These are phyloP conservation scores for Coremacera marginata DNA, from an alignment of 2,888 invertebrate genomes.

Conservation along the genomic window DNA sequence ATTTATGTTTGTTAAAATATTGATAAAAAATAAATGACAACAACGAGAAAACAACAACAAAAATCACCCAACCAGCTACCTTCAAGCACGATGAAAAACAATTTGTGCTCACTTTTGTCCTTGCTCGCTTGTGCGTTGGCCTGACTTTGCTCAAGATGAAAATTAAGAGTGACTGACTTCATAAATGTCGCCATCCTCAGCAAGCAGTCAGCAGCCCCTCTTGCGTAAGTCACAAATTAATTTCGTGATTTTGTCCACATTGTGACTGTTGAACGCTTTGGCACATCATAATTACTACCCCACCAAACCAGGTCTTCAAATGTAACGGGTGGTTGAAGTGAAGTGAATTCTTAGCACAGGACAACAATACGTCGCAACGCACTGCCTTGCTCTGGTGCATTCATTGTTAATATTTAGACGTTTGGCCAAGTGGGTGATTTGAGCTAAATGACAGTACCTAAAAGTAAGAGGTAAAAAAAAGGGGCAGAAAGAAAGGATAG, in stretches of 20 bases:
- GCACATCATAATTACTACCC: conserved; percentile 39
- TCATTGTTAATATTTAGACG: background rate
- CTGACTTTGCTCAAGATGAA: background rate
- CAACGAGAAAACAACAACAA: background rate
- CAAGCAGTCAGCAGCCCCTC: background rate
- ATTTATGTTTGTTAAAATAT: background rate
- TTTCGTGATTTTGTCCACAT: conserved; percentile 45
- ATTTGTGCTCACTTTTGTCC: conserved; percentile 3
- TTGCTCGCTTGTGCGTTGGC: background rate
- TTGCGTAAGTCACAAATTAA: conserved; percentile 37
- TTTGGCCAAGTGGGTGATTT: conserved; percentile 7
- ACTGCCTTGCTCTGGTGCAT: no score
- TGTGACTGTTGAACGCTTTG: conserved; percentile 44
- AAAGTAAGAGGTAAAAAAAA: background rate
- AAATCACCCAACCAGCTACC: background rate
- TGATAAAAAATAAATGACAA: background rate
- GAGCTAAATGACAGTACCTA: conserved; percentile 12
- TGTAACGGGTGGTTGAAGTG: background rate
- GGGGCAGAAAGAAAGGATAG: background rate
- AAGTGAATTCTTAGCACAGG: background rate
- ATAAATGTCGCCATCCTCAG: conserved; percentile 35
- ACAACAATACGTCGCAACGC: background rate
- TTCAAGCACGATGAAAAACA: background rate
- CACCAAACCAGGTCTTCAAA: background rate
- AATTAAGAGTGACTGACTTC: conserved; percentile 36